A percentile compares a stretch with the other conserved stretches of the same genome.
These are phyloP conservation scores for Apamea anceps DNA, from an alignment of 2,888 invertebrate genomes.

Conservation along the genomic window DNA sequence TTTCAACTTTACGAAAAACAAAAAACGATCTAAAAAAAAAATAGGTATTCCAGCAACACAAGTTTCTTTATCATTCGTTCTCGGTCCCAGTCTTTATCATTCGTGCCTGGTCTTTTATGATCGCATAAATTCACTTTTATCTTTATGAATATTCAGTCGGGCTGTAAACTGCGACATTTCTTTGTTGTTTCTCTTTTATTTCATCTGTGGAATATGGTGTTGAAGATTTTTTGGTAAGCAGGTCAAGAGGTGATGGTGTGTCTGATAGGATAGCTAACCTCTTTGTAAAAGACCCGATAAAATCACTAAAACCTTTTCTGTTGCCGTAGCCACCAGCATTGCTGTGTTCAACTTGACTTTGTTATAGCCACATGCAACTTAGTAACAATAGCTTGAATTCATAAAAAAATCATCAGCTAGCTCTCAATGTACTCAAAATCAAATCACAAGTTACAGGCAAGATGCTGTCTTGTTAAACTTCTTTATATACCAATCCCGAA, in stretches of 20 bases:
- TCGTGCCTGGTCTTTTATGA: conserved; percentile 79
- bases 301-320: background rate
- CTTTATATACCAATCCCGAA: too few species aligned
- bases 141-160: conserved; percentile 86
- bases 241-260: conserved; percentile 1
- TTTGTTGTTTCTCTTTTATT: conserved; percentile 61
- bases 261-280: background rate
- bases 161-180: conserved; percentile 67
- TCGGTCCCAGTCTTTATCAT: conserved; percentile 76
- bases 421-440: background rate
- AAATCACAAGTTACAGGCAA: background rate
- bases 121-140: conserved; percentile 85
- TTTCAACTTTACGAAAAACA: conserved; percentile 1
- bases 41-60: conserved; percentile 69
- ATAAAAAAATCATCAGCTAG: background rate
- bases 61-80: conserved; percentile 79
- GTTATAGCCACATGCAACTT: too few species aligned
- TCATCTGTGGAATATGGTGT: conserved; percentile 47
- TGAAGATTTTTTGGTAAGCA: conserved; percentile 27
- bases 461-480: background rate
- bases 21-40: conserved; percentile 60
- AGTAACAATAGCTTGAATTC: background rate
- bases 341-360: background rate
- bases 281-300: background rate
- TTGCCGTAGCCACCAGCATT: background rate